Base-by-base conservation (phyloP, 92 coral and sea anemone genomes). In the Bergia puertoricense region DNA sequence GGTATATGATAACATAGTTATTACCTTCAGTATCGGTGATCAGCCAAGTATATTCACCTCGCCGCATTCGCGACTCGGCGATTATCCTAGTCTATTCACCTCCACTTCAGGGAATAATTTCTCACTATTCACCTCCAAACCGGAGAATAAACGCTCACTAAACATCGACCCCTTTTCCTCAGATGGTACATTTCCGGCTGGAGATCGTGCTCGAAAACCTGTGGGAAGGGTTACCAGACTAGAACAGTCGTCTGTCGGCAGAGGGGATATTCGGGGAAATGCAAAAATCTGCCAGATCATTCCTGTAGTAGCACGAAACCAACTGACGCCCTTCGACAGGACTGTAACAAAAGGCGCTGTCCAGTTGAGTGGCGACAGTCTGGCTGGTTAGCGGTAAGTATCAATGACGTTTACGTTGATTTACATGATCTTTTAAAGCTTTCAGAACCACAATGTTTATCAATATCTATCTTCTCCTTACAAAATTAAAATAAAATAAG, bases 141-240 rank as follows among this genome's bases (percentile, higher is more conserved):
- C 30, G 30, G 30, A 30, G 30, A 30, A 30, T 30, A 30, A 30
- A 30, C 30, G 30, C 30, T 30, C 30, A 54, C 59, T 54, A 54
- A 54, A 54, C 16, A 54, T 54, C 59, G 22, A 8, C 11, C 41
- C 23, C 36, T 42, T 65, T 41, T 65, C 0, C 10, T 30, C 8
- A 84, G 87, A 20, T 84, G 87, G 87, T 69, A n/a, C n/a, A 36
- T 39, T 30, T 84, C 87, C 20, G 87, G 87, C 13, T 84, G 87
- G 87, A 71, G 79, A 50, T 48, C 67, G 40, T 84, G 87, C 62
- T 84, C 79, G 20, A 71, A 36, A 30, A 84, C 68, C 18, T 84
- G 87, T 84, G 87, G 87, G n/a, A 46, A 48, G 37, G 87, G 87
- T 1, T 84, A 84, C 45, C 87, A 84, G 56, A 69, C 40, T 6